phyloP scores from a whole-genome alignment of 2,113 vertebrate genomes.

The Cyprinodon tularosa region DNA sequence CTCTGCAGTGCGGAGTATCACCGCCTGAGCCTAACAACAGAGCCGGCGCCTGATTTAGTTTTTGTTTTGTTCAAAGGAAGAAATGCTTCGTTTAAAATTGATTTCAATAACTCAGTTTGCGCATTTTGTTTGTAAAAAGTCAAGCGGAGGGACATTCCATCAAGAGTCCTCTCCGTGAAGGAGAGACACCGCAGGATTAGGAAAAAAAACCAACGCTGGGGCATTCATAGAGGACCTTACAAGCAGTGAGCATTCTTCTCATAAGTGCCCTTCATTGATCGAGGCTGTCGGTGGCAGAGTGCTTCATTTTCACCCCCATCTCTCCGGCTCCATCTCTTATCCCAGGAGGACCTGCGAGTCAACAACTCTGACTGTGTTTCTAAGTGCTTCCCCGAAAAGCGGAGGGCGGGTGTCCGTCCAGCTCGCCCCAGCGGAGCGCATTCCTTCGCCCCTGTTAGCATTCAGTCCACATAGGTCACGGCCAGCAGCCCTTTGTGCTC shows the following conservation, averaged over 20 bases:
- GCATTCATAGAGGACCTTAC: conserved; percentile 52
- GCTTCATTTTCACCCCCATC: conserved; percentile 39
- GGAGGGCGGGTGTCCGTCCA: conserved; percentile 7
- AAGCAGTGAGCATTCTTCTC: conserved; percentile 57
- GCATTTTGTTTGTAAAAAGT: conserved; percentile 34
- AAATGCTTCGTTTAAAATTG: conserved; percentile 5
- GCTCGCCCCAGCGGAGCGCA: conserved; percentile 34
- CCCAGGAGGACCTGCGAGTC: conserved; percentile 52
- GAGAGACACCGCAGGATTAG: conserved; percentile 7
- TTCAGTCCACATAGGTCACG: conserved; percentile 74
- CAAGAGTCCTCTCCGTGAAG: not conserved
- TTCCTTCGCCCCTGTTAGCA: conserved; percentile 72
- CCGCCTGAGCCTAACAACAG: conserved; percentile 20
- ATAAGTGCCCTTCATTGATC: conserved; percentile 64
- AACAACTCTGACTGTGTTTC: conserved; percentile 61
- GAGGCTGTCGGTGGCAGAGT: conserved; percentile 46
- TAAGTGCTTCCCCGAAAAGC: conserved; percentile 46
- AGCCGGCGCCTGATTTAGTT: not conserved
- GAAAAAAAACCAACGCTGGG: conserved; percentile 2
- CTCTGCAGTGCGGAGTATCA: not conserved
- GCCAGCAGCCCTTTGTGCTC: conserved; percentile 69
- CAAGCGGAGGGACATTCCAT: conserved; percentile 28
- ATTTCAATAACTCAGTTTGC: conserved; percentile 55
- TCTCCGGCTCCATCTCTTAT: conserved; percentile 31
- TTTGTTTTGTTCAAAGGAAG: conserved; percentile 9